Evolutionary conservation across 2,113 vertebrate genomes (phyloP).

Genomic region (Syngnathoides biaculeatus): DNA sequence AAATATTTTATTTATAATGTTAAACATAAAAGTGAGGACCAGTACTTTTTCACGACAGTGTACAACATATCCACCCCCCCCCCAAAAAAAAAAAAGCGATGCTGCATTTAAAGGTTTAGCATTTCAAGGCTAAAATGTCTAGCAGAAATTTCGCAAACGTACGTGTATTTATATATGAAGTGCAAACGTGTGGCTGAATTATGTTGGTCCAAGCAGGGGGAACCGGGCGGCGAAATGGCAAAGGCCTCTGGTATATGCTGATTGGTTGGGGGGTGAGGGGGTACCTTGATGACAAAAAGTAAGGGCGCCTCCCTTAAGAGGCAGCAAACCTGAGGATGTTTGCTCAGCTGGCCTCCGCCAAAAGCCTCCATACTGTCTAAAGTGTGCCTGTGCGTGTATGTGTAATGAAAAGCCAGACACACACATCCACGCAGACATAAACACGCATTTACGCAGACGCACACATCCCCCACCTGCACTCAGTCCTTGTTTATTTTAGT

Average conservation of each 20-base stretch:
- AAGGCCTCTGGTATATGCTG: slow-evolving; percentile 60
- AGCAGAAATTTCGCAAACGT: slow-evolving; percentile 65
- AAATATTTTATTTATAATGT: too few species aligned
- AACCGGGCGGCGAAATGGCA: slow-evolving; percentile 44
- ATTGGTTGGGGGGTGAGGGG: slow-evolving; percentile 42
- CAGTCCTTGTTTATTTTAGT: slow-evolving; percentile 71
- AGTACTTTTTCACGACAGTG: too few species aligned
- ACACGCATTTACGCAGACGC: slow-evolving; percentile 35
- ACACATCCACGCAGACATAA: slow-evolving; percentile 32
- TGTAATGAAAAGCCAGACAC: slow-evolving; percentile 15
- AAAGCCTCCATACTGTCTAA: slow-evolving; percentile 30
- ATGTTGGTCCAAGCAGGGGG: slow-evolving; percentile 46
- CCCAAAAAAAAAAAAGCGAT: too few species aligned
- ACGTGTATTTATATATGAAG: slow-evolving; percentile 70
- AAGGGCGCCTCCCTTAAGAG: slow-evolving; percentile 54
- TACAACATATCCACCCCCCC: too few species aligned
- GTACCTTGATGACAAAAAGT: slow-evolving; percentile 42
- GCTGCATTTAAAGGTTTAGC: slow-evolving; percentile 66
- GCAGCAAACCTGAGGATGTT: slow-evolving; percentile 64
- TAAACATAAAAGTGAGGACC: too few species aligned
- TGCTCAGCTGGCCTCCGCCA: slow-evolving; percentile 71
- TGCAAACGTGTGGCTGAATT: slow-evolving; percentile 64
- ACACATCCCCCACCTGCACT: slow-evolving; percentile 34
- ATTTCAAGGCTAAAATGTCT: slow-evolving; percentile 72
- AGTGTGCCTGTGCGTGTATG: slow-evolving; percentile 19